Evolutionary conservation across 2,797 vertebrate species (phyloP), one percentile per base, ranked within the genome.

Genomic region (Coregonus sp.): DNA sequence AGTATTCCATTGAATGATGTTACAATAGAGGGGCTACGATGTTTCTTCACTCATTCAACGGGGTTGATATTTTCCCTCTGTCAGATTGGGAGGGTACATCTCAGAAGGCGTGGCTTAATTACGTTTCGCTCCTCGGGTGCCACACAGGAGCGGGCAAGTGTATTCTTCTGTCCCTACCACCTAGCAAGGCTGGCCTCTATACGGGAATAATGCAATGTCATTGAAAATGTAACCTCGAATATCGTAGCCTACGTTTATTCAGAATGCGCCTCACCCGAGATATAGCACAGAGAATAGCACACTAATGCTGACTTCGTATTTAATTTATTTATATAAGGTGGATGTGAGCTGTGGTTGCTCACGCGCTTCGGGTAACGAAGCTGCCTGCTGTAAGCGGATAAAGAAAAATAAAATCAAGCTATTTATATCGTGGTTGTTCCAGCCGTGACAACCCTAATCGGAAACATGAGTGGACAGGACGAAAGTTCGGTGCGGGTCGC

Each of bases 401-500:
- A 91, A 88, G 86, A 73, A 88, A 88, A 80, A 85, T 73, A 81
- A 84, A 86, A 89, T 51, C 81, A 47, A 81, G 83, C 82, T 89
- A 85, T 91, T 87, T 91, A 78, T 85, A 86, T 78, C 66, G 68
- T 68, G 77, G 67, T 72, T 51, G 74, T 61, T 20, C 52, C 31
- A 68, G 33, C 25, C n/a, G 40, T 73, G 12, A 18, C 47, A 31
- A 66, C 31, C 73, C 66, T 33, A 73, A 76, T 65, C 20, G 75
- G 65, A 85, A 90, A 61, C 90, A 98, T 98, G 98, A 81, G 87
- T 77, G 90, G 92, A 71, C 91, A 95, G 86, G 98, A 98, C 89
- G 98, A 98, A 89, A 98, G 97, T 94, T 96, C 96, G 20, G 98
- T 99, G 89, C 94, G 97, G 63, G 97, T 99, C 82, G 97, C 98